Evolutionary conservation across 2,797 vertebrate genomes (phyloP).

Genomic region (Xenentodon cancila): DNA sequence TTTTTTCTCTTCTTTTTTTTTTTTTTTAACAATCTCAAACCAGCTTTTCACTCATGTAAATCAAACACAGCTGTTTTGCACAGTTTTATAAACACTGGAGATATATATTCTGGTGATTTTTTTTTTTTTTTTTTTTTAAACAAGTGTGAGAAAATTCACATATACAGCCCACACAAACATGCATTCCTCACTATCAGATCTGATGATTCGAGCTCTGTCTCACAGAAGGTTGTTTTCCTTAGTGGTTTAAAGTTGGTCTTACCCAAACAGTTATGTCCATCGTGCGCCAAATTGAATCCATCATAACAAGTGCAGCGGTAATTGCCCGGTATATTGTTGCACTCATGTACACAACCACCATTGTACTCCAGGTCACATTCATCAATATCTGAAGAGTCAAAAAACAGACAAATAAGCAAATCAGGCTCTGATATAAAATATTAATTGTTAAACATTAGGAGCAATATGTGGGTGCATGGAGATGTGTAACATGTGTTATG

Average conservation of each 20-base stretch:
- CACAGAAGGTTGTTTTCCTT: conserved; percentile 1
- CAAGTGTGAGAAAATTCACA: conserved; percentile 35
- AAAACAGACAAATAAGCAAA: conserved; percentile 33
- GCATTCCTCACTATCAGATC: conserved; percentile 26
- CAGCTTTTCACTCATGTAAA: conserved; percentile 11
- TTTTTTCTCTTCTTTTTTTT: conserved; percentile 25
- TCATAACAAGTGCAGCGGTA: conserved; percentile 97
- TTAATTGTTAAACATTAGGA: neutral
- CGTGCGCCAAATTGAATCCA: conserved; percentile 95
- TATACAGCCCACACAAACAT: conserved; percentile 36
- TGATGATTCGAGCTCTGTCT: conserved; percentile 15
- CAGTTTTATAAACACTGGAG: conserved; percentile 17
- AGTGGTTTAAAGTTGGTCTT: conserved; percentile 60
- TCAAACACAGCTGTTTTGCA: conserved; percentile 20
- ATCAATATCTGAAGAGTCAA: conserved; percentile 88
- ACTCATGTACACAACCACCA: conserved; percentile 97
- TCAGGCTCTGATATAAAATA: neutral
- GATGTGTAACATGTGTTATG: neutral
- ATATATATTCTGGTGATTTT: conserved; percentile 13
- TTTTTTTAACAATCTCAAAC: conserved; percentile 9
- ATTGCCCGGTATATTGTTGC: conserved; percentile 97
- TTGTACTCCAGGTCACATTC: conserved; percentile 95
- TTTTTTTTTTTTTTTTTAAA: conserved; percentile 15
- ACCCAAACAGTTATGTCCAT: conserved; percentile 98
- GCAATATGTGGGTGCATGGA: neutral